Conservation (phyloP, 2,797 vertebrate species). For the Chloroceryle amazona region DNA sequence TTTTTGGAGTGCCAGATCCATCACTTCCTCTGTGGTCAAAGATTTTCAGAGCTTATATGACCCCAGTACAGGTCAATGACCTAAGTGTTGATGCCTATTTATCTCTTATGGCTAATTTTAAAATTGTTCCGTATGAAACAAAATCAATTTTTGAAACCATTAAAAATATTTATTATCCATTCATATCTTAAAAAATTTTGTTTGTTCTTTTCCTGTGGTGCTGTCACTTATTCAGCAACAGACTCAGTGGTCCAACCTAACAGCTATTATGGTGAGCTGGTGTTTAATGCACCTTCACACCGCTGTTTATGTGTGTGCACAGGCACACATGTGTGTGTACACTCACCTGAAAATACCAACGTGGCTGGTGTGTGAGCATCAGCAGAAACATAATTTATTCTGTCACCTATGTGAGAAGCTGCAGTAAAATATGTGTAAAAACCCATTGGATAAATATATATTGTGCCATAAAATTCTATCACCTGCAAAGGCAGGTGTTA, state of each 20-base stretch:
- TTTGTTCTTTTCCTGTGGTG: not conserved
- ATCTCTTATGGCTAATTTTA: not conserved
- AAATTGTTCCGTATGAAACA: not conserved
- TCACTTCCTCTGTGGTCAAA: not conserved
- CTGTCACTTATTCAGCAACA: not conserved
- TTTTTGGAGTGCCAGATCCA: not conserved
- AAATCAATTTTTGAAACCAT: not conserved
- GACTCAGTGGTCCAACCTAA: not conserved
- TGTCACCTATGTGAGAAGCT: not conserved
- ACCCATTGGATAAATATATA: not conserved
- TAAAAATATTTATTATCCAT: not conserved
- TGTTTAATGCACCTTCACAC: not conserved
- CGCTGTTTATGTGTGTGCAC: not conserved
- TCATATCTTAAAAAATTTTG: not conserved
- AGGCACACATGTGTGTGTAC: not conserved
- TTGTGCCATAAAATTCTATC: conserved; percentile 4
- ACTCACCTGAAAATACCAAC: not conserved
- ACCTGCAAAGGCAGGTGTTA: conserved; percentile 43
- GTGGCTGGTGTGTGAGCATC: not conserved
- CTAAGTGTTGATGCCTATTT: not conserved
- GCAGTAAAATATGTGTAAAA: conserved; percentile 25
- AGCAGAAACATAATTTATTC: not conserved
- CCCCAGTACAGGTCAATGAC: not conserved
- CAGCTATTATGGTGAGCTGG: not conserved
- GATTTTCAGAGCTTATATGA: not conserved